Conservation (phyloP, 2,888 invertebrate genomes). For the Cheilosia variabilis region DNA sequence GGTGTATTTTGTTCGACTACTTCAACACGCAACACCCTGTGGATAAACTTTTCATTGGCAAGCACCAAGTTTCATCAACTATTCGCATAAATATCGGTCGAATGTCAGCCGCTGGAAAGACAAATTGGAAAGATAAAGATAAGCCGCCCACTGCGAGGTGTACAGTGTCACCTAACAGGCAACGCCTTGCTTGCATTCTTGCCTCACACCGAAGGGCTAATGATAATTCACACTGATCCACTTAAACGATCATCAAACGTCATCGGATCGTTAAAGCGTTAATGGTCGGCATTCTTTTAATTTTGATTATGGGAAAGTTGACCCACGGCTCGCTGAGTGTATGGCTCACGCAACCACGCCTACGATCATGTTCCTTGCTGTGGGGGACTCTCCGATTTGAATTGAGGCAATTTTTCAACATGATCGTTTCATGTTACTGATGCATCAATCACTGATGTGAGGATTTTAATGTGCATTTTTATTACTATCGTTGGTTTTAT, state of each 20-base stretch:
- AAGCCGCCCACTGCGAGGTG: background rate
- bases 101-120: background rate
- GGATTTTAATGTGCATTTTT: constrained; percentile 9
- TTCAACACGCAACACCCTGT: background rate
- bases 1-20: too few relatives aligned
- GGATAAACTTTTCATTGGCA: background rate
- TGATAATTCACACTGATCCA: constrained; percentile 33
- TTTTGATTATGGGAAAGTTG: constrained; percentile 1
- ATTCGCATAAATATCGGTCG: background rate
- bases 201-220: constrained; percentile 6
- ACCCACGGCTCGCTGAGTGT: background rate
- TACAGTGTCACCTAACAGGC: background rate
- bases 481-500: constrained; percentile 3
- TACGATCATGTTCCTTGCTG: constrained; percentile 11
- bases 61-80: background rate
- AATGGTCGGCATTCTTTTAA: constrained; percentile 42
- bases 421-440: constrained; percentile 21
- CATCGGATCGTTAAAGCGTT: constrained; percentile 49
- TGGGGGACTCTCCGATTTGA: constrained; percentile 4
- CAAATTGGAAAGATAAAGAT: constrained; percentile 1
- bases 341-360: constrained; percentile 52
- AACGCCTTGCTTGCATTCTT: background rate
- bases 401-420: constrained; percentile 33
- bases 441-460: background rate
- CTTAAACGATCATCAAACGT: constrained; percentile 11